Evolutionary conservation across 1,140 invertebrate genomes (phyloP).

Genomic region (Bacillus rossius): DNA sequence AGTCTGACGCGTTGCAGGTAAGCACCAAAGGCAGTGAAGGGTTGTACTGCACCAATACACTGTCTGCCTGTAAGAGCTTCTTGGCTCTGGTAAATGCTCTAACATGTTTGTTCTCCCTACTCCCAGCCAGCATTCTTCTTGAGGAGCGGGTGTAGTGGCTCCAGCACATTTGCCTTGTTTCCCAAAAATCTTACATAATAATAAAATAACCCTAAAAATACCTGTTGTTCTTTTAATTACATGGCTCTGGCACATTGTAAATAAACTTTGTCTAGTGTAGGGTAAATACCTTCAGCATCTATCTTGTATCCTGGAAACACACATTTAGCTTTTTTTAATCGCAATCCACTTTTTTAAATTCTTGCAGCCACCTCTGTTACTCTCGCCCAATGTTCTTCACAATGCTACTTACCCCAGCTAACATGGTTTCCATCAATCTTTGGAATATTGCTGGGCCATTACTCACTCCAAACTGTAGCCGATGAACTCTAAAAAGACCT

Average conservation of each 20-base stretch:
- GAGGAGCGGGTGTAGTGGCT: too few species aligned
- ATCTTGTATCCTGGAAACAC: constrained; percentile 34
- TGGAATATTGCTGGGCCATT: not conserved
- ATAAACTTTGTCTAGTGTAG: constrained; percentile 34
- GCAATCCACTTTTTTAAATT: constrained; percentile 8
- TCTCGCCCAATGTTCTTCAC: constrained; percentile 2
- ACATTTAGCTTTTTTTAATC: constrained; percentile 34
- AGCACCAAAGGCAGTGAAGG: constrained; percentile 21
- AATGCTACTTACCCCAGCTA: not conserved
- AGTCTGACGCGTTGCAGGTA: constrained; percentile 23
- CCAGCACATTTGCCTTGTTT: not conserved
- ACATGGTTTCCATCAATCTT: not conserved
- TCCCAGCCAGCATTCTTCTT: not conserved
- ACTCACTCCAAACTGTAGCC: too few species aligned
- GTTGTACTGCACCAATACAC: constrained; percentile 20
- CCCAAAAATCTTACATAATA: constrained; percentile 28
- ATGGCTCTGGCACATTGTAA: constrained; percentile 32
- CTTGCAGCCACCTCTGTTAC: not conserved
- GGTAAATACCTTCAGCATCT: constrained; percentile 28
- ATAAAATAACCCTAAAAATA: constrained; percentile 39
- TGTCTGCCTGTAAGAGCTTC: not conserved
- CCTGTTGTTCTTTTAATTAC: constrained; percentile 33
- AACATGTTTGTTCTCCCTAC: too few species aligned
- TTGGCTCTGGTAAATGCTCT: not conserved
- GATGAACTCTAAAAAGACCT: too few species aligned